Evolutionary conservation across 1,140 invertebrate species (phyloP), one percentile per base, ranked within the genome.

Genomic region (Pseudomyrmex pallidus): DNA sequence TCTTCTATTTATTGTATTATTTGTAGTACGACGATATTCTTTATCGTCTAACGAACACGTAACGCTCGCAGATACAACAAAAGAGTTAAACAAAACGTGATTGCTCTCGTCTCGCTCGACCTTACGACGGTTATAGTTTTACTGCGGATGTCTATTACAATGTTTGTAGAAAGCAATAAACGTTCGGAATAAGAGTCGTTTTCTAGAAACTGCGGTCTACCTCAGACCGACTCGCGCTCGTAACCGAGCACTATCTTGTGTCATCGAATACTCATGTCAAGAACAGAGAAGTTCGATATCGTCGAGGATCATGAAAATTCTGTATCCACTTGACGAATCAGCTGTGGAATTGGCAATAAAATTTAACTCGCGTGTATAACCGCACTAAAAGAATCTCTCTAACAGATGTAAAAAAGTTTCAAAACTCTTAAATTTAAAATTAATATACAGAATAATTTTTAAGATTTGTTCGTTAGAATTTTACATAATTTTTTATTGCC

Each of bases 171-270:
- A 0, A 22, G 5, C 4, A 22, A 50, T 54, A 54, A 63, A 73
- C 10, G 35, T 25, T 82, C 59, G 72, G 17, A 54, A 63, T 61
- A 25, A 22, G 50, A 64, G 35, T 59, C 7, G 50, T 86, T 84
- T 84, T 83, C 57, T 76, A 82, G 17, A 13, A 35, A 61, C 57
- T 84, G 87, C 35, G 87, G 87, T 89, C 35, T 78, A 76, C 46
- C 56, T 78, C 50, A 57, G 7, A 72, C 12, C 56, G 56, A 35
- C 35, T 35, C 35, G 35, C 13, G 22, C 1, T 12, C 52, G 87
- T 88, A 89, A 89, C 56, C 56, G 35, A 80, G 86, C 61, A 35
- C 82, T 82, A 59, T 82, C 73, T 77, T 77, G 46, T 77, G 48
- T 57, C 13, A 56, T 84, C 62, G 82, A 78, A 85, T 87, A 73